Evolutionary conservation across 2,113 vertebrate genomes (phyloP), one percentile per base, ranked within the genome.

Genomic region (Apteryx owenii): DNA sequence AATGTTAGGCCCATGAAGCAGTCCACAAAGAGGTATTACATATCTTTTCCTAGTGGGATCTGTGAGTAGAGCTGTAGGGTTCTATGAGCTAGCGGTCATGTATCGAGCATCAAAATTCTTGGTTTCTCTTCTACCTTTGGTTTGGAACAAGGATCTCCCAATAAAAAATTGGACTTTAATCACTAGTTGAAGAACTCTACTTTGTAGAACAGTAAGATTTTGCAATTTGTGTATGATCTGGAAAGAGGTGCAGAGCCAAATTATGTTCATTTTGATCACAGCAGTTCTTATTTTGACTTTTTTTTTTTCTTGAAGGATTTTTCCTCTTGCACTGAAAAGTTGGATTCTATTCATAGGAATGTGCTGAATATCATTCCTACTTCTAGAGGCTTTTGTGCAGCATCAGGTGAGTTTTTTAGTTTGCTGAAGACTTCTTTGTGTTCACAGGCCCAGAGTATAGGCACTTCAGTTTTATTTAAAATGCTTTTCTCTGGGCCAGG

Each of bases 21-120:
- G 28, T 15, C 7, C 4, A 1, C 48, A 72, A n/a, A 38, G 26
- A 5, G 25, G 28, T 62, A 23, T 36, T 75, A 5, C 4, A 0
- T 42, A 13, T 58, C 28, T 68, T 91, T 58, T 83, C 21, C 29
- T 60, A 23, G 26, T 44, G 42, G 29, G 18, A n/a, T 85, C 1
- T 62, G 12, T 15, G 56, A 42, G 36, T 91, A 18, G 56, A 31
- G 29, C 56, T 58, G 56, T 58, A 31, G 29, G 56, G 29, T 16
- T 66, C 83, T 81, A 51, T 90, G 50, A 91, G 31, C 26, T 2
- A 4, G 31, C 22, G 44, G 31, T 46, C 14, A 18, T 20, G 9
- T 46, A 42, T 19, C 22, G 54, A 65, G 28, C 38, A 61, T 73
- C n/a, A 85, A n/a, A 82, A 82, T 28, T 51, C 28, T 18, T 46